phyloP scores from a whole-genome alignment of 2,113 vertebrate genomes.

The Heteronetta atricapilla region DNA sequence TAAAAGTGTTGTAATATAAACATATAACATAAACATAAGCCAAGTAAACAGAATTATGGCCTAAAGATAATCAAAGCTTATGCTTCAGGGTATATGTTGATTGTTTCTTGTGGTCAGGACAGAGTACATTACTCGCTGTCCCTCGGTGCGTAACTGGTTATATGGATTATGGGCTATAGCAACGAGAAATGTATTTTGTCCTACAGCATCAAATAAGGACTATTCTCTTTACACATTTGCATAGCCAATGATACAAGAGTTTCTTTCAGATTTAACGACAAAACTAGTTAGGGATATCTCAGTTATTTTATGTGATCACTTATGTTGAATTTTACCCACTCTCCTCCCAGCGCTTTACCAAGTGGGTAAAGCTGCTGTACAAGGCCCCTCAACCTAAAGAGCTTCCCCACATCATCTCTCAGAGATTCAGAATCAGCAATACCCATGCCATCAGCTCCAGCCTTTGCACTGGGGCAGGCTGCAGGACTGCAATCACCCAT shows the following conservation, averaged over 20 bases:
- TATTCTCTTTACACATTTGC: not conserved
- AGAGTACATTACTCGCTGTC: not conserved
- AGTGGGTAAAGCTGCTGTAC: not conserved
- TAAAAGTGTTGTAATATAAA: slow-evolving; percentile 13
- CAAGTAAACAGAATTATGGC: not conserved
- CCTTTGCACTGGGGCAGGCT: no score
- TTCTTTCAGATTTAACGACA: not conserved
- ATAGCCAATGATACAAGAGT: not conserved
- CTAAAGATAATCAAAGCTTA: not conserved
- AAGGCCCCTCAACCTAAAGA: not conserved
- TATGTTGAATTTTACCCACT: no score
- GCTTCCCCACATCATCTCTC: not conserved
- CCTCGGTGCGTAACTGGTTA: not conserved
- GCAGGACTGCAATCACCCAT: not conserved
- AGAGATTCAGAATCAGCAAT: not conserved
- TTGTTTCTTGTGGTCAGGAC: not conserved
- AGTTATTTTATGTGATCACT: not conserved
- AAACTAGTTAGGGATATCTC: not conserved
- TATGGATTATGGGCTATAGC: not conserved
- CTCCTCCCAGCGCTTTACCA: no score
- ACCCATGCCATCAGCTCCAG: not conserved
- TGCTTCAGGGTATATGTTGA: not conserved
- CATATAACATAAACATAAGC: no score
- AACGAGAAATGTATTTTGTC: not conserved
- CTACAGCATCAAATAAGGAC: not conserved